phyloP scores from a whole-genome alignment of 2,888 invertebrate genomes.

The Therioaphis trifolii region DNA sequence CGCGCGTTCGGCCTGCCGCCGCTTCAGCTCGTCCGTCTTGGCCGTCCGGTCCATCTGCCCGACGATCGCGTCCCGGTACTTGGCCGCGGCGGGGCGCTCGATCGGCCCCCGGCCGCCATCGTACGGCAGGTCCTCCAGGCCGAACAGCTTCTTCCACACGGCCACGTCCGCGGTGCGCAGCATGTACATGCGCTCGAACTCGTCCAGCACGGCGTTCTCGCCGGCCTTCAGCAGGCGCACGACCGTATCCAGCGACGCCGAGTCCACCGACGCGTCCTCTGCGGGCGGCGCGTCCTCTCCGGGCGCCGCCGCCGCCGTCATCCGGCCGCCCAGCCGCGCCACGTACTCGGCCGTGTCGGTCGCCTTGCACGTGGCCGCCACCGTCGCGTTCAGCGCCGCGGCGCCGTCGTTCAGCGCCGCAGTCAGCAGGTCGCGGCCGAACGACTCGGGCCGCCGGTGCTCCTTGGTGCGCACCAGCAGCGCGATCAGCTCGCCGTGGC shows the following conservation, averaged over 20 bases:
- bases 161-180: neutral
- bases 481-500: accelerated
- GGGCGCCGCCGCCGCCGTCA: too few species aligned
- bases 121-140: too few species aligned
- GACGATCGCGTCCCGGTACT: neutral
- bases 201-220: neutral
- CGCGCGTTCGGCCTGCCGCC: too few species aligned
- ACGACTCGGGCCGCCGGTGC: too few species aligned
- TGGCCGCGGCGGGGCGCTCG: too few species aligned
- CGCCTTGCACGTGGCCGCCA: neutral
- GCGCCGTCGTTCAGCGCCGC: neutral
- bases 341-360: neutral
- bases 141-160: neutral
- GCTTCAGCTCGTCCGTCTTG: too few species aligned
- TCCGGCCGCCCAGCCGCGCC: too few species aligned
- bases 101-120: too few species aligned
- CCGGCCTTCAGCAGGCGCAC: neutral
- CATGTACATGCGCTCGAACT: neutral
- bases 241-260: neutral
- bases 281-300: neutral
- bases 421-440: too few species aligned
- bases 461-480: neutral
- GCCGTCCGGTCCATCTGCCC: neutral
- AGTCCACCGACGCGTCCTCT: accelerated
- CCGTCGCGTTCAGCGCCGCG: neutral